Base-by-base conservation (phyloP, 2,888 invertebrate genomes). In the Pemphredon lugubris region DNA sequence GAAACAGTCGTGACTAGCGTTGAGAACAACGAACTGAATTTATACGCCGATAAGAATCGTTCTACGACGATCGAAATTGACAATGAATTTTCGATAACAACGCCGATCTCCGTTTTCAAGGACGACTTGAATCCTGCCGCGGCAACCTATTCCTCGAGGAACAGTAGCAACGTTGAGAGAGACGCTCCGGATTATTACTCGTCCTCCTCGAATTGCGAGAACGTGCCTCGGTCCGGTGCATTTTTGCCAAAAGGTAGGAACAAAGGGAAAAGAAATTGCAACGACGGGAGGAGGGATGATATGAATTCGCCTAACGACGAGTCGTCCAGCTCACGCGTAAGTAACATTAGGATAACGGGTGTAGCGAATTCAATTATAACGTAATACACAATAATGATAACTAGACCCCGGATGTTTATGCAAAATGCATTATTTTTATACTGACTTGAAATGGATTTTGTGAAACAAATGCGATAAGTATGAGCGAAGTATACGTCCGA, bases 191-290 rank as follows among this genome's bases (percentile, higher is more conserved):
- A 61, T 18, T 21, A 14, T 26, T n/a, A 44, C 6, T 11, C 32
- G 14, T 57, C 47, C 1, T 13, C 50, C 11, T 16, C 48, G 5
- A 53, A 45, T 0, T 68, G 68, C 50, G 26, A 51, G n/a, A 57
- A 63, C 18, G 11, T 40, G 0, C 48, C 66, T 13, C 23, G 2
- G 37, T 51, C 18, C 63, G 68, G 0, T 44, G 37, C 5, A n/a
- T 30, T 50, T 7, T 30, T 57, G 1, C 26, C 50, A 21, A 68
- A 68, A 30, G 32, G 13, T 11, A 42, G 30, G 0, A 1, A 7
- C 1, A 63, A 42, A 14, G 11, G 7, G 7, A 26, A 7, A 2
- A 13, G 11, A 21, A 44, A 51, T 44, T 32, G 40, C 23, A 50
- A 5, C 20, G 37, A 30, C 0, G 37, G 16, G 5, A 39, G 16